A percentile compares a stretch with the other conserved stretches of the same genome.
phyloP scores from a whole-genome alignment of 2,113 vertebrate genomes.

The Heliornis fulica region DNA sequence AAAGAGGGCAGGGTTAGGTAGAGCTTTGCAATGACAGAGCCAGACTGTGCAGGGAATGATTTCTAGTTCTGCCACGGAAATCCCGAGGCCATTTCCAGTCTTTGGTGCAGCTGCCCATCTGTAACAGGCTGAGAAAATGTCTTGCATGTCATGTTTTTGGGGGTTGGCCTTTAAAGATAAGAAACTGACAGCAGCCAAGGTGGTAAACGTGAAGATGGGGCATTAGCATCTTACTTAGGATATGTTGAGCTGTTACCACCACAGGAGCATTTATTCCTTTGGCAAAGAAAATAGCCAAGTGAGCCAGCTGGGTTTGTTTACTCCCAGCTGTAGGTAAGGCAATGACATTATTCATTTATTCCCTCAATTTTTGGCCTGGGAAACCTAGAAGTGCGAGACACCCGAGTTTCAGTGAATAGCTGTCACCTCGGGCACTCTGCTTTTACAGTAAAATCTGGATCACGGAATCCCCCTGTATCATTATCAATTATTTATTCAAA shows the following conservation, averaged over 20 bases:
- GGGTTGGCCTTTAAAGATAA: neutral
- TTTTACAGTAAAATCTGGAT: neutral
- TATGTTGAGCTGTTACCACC: neutral
- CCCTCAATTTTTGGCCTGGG: neutral
- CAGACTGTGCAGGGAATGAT: fast-evolving
- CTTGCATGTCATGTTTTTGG: neutral
- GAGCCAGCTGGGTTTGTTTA: neutral
- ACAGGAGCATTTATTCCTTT: neutral
- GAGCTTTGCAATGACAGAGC: neutral
- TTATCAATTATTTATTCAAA: neutral
- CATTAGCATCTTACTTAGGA: neutral
- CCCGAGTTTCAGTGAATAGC: neutral
- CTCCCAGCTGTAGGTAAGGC: neutral
- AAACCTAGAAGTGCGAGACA: neutral
- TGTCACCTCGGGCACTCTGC: neutral
- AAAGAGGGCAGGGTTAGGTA: neutral
- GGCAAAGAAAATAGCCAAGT: neutral
- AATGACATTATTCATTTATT: neutral
- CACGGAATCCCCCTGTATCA: neutral
- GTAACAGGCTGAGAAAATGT: neutral
- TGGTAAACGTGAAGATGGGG: neutral
- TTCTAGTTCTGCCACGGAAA: neutral
- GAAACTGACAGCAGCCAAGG: neutral
- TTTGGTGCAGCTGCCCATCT: neutral
- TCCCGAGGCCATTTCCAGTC: neutral